Base-by-base conservation (phyloP, 2,888 invertebrate genomes). In the Leptinotarsa tumamoca region DNA sequence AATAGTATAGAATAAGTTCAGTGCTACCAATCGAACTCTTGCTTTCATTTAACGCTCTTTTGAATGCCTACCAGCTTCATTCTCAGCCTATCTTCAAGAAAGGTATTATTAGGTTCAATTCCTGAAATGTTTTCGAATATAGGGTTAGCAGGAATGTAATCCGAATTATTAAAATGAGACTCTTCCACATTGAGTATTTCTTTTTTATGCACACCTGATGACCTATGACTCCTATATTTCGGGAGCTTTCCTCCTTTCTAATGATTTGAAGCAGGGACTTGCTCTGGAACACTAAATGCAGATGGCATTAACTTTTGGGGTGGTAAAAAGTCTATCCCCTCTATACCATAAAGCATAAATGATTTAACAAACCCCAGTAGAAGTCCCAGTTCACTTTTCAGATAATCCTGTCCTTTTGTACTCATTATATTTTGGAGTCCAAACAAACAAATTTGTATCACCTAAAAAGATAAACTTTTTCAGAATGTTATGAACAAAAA, bases 11-110 rank as follows among this genome's bases (percentile, higher is more conserved):
- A 94, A 88, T 70, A 94, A 85, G 81, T 90, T 90, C 1, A 94
- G 89, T 10, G 95, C 92, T 80, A 92, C 91, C 82, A 94, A 91
- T 67, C 95, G 90, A 3, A 95, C 91, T 88, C 92, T 92, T 17
- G 92, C 91, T 83, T 91, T 91, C 54, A 90, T 85, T 18, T 84
- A 82, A 15, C 71, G 71, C 7, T 86, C 67, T 81, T 86, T 87
- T 0, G 83, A 85, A 4, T 80, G 80, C 76, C 84, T 86, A 23
- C 89, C 90, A 72, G 87, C 89, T 84, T 93, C 93, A 0, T 90
- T 81, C 90, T 84, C 0, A 89, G 27, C 67, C 70, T 73, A 66
- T 67, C 73, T 13, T 71, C 74, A 54, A 56, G 15, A 51, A n/a
- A 67, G 50, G 49, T 33, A 33, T 23, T n/a, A 58, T 66, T 77